Evolutionary conservation across 2,888 invertebrate species (phyloP), one percentile per base, ranked within the genome.

Genomic region (Drosophila monieri): DNA sequence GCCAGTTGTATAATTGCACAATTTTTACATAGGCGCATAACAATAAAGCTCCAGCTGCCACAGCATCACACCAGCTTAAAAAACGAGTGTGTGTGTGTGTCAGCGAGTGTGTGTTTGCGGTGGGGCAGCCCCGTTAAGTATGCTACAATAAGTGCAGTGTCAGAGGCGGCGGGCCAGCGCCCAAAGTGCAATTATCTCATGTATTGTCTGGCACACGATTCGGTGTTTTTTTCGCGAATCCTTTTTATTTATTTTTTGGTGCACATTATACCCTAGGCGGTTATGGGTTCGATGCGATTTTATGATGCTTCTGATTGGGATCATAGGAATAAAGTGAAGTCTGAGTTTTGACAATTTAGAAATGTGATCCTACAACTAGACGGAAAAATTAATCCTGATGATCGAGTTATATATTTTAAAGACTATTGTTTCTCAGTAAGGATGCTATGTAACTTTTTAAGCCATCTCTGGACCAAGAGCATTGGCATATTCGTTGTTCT

Each of bases 141-240:
- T 88, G 84, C 84, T 88, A 88, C 86, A 84, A 78, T 88, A 88
- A 86, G 78, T 86, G 86, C 88, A 80, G 77, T 87, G 88, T 87
- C 88, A 86, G 80, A 80, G 85, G 73, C 74, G 84, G 76, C 43
- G 52, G 51, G 57, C 43, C 60, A 56, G 68, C 81, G 86, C 88
- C 89, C 85, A 88, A 88, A 88, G 88, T 85, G 86, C 89, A 86
- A 86, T 86, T 88, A 86, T 88, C 88, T 77, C 80, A 76, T 86
- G 89, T 77, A 86, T 86, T 88, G 86, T 86, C 86, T 88, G 73
- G 52, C 72, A 87, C 72, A 81, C 71, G 77, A 72, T 51, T 55
- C 53, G 32, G 61, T 15, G 21, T 43, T 67, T 68, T 67, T 47
- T 57, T 58, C 14, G 6, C 41, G 47, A 35, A n/a, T 35, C 35